Evolutionary conservation across 2,888 invertebrate genomes (phyloP).

Genomic region (Augiades crinisus): DNA sequence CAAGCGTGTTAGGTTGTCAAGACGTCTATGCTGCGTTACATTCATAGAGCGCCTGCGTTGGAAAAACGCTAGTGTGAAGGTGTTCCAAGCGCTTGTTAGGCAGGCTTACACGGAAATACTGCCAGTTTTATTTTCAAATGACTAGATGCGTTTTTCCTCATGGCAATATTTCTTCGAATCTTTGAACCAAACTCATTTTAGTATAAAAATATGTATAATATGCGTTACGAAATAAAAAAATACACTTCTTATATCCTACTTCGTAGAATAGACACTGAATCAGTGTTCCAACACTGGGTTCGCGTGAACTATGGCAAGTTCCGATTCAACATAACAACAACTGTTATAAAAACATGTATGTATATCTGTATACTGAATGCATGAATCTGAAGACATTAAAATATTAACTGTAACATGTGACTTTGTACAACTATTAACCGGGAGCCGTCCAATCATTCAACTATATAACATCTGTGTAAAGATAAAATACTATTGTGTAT

Average conservation of each 20-base stretch:
- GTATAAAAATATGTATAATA: conserved; percentile 28
- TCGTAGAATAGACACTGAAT: conserved; percentile 30
- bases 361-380: conserved; percentile 41
- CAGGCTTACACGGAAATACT: conserved; percentile 15
- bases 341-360: conserved; percentile 34
- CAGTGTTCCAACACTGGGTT: conserved; percentile 43
- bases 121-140: conserved; percentile 52
- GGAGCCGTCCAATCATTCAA: conserved; percentile 78
- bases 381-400: conserved; percentile 56
- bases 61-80: no score
- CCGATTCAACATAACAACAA: conserved; percentile 38
- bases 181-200: conserved; percentile 33
- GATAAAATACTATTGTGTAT: conserved; percentile 78
- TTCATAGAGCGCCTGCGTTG: no score
- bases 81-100: conserved; percentile 47
- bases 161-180: conserved; percentile 55
- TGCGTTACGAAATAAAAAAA: conserved; percentile 32
- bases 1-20: no score
- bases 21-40: no score
- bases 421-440: conserved; percentile 68
- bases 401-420: conserved; percentile 39
- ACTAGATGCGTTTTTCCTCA: conserved; percentile 62
- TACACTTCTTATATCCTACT: conserved; percentile 41
- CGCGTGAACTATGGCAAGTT: conserved; percentile 49
- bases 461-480: conserved; percentile 76